Percentiles rank a stretch among this genome's conserved stretches.
These are phyloP conservation scores for Capra hircus DNA, from an alignment of 2,113 vertebrate genomes.

Conservation along the genomic window DNA sequence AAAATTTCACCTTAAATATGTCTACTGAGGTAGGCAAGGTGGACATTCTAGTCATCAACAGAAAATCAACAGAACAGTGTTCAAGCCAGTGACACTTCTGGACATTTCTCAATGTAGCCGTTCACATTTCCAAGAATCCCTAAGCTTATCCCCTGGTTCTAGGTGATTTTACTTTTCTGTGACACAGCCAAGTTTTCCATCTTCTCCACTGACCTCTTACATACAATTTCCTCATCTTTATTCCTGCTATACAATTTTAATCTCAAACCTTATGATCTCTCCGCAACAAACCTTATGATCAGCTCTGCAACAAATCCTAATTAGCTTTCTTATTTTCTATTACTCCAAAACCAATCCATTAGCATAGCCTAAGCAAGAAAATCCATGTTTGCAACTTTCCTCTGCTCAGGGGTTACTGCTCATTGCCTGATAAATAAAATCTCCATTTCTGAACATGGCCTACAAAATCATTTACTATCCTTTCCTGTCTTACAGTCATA, in stretches of 20 bases:
- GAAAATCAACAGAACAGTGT: background rate
- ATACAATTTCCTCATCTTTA: background rate
- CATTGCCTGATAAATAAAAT: background rate
- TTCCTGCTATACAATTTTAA: background rate
- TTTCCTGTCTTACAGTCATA: background rate
- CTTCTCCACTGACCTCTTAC: background rate
- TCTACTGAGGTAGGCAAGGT: background rate
- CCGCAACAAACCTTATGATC: too few species aligned
- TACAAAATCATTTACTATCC: background rate
- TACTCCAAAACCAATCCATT: background rate
- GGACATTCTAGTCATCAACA: background rate
- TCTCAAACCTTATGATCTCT: background rate
- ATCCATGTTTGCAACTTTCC: background rate
- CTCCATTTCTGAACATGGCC: background rate
- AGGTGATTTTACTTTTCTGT: background rate
- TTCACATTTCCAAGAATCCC: background rate
- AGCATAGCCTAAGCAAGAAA: background rate
- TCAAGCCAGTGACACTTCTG: background rate
- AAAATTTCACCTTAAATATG: background rate
- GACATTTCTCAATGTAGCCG: background rate
- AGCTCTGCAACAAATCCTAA: background rate
- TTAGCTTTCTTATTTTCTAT: background rate
- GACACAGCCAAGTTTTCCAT: background rate
- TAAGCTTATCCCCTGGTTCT: background rate
- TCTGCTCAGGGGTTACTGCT: background rate